Conservation (phyloP, 2,113 vertebrate species). For the Gnathonemus longibarbis region DNA sequence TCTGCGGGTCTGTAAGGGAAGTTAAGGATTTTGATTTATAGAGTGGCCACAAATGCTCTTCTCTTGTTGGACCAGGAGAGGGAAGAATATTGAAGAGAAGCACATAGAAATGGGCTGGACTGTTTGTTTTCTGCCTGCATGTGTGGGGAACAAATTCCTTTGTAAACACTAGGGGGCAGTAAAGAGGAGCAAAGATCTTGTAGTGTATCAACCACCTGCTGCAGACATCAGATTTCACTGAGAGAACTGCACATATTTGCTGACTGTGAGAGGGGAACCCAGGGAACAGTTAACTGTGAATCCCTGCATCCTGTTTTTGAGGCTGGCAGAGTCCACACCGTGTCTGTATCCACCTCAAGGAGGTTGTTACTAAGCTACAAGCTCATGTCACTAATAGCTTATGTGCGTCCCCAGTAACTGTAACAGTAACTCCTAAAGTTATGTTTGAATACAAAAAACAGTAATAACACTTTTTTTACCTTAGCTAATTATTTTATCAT, state of each 20-base stretch:
- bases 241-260: neutral
- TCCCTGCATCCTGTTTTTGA: neutral
- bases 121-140: neutral
- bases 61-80: neutral
- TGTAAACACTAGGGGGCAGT: conserved; percentile 14
- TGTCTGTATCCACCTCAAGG: neutral
- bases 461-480: neutral
- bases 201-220: neutral
- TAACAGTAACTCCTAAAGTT: neutral
- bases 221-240: neutral
- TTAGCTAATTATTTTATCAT: neutral
- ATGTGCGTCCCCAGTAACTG: neutral
- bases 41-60: neutral
- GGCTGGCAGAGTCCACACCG: neutral
- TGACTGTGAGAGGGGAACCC: neutral
- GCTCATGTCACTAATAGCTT: neutral
- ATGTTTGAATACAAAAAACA: neutral
- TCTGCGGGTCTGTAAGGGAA: neutral
- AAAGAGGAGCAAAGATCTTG: neutral
- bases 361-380: neutral
- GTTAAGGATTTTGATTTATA: neutral
- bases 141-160: neutral
- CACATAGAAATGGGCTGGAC: neutral
- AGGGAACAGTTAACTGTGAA: neutral
- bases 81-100: neutral